phyloP scores from a whole-genome alignment of 2,113 vertebrate genomes.

The Rhabdornis inornatus region DNA sequence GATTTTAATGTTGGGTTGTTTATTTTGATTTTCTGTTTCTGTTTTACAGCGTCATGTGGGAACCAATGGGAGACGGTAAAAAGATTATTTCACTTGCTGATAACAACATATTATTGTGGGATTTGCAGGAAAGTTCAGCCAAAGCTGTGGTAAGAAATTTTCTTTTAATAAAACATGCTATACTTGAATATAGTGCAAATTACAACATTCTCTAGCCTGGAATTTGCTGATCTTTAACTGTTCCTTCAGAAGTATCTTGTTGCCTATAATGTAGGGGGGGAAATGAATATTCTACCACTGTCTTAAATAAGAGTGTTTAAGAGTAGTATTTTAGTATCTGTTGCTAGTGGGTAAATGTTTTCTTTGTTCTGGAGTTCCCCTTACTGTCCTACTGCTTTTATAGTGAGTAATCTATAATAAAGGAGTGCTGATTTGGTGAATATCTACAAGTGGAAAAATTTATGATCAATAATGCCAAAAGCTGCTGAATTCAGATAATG shows the following conservation, averaged over 20 bases:
- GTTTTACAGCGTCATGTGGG: constrained; percentile 87
- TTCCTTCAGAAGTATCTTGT: not conserved
- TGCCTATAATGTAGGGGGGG: not conserved
- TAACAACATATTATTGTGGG: constrained; percentile 91
- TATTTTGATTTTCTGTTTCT: not conserved
- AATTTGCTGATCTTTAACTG: not conserved
- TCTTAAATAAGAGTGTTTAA: not conserved
- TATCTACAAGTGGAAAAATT: not conserved
- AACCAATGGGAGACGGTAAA: constrained; percentile 94
- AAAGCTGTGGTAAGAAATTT: constrained; percentile 83
- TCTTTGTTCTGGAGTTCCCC: not conserved
- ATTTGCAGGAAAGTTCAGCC: constrained; percentile 89
- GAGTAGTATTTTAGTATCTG: not conserved
- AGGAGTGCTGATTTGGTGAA: not conserved
- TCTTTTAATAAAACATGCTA: not conserved
- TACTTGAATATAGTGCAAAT: not conserved
- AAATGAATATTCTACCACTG: not conserved
- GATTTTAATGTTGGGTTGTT: not conserved
- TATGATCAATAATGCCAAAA: not conserved
- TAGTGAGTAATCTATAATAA: not conserved
- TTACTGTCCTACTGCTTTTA: not conserved
- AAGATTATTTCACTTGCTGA: constrained; percentile 91
- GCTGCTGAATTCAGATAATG: not conserved
- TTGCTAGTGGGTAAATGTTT: not conserved
- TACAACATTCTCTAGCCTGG: not conserved